These are phyloP conservation scores for Malacosoma neustria DNA, from an alignment of 2,888 invertebrate species.

Conservation along the genomic window DNA sequence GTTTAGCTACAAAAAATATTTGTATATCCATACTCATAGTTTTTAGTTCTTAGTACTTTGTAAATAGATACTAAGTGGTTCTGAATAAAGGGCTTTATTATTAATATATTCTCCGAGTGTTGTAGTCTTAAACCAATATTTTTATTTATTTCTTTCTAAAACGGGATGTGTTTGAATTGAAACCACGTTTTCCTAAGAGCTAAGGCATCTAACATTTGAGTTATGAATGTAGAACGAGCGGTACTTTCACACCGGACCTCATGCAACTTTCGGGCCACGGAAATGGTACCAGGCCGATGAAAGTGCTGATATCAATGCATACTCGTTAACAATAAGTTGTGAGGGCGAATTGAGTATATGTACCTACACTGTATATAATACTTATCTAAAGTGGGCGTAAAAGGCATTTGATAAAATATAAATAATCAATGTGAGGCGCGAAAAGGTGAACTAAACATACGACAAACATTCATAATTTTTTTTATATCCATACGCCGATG, in stretches of 20 bases:
- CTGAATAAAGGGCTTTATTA: no score
- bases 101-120: no score
- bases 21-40: no score
- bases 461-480: slow-evolving; percentile 22
- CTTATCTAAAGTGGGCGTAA: slow-evolving; percentile 4
- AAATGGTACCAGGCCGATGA: slow-evolving; percentile 49
- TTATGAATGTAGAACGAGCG: slow-evolving; percentile 41
- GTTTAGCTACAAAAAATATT: no score
- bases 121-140: no score
- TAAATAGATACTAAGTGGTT: no score
- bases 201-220: slow-evolving; percentile 5
- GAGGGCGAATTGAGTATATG: slow-evolving; percentile 1
- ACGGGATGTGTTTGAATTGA: no score
- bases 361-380: slow-evolving; percentile 2
- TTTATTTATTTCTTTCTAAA: no score
- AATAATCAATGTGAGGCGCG: slow-evolving; percentile 4
- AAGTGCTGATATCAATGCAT: slow-evolving; percentile 32
- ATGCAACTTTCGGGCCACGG: slow-evolving; percentile 40
- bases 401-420: slow-evolving; percentile 2
- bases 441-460: slow-evolving; percentile 9
- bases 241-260: slow-evolving; percentile 46
- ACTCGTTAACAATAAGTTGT: slow-evolving; percentile 8
- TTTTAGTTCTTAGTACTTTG: no score
- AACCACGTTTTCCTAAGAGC: no score
- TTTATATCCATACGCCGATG: slow-evolving; percentile 40